These are phyloP conservation scores for Damaliscus lunatus DNA, from an alignment of 2,113 vertebrate genomes.

Conservation along the genomic window DNA sequence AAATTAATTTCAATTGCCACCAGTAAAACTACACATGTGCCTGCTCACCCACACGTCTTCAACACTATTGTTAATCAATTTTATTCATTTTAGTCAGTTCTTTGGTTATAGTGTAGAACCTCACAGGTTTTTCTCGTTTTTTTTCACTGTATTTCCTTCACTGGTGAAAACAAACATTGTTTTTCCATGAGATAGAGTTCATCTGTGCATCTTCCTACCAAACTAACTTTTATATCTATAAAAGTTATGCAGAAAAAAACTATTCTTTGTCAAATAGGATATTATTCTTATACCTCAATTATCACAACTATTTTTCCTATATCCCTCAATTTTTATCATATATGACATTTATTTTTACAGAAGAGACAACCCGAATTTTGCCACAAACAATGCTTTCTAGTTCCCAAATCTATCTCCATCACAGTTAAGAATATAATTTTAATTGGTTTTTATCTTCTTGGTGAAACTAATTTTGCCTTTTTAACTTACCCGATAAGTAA, in stretches of 20 bases:
- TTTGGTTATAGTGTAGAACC: background rate
- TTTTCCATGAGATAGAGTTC: background rate
- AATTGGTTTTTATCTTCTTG: background rate
- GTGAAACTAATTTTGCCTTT: background rate
- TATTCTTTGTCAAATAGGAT: background rate
- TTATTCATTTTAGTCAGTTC: background rate
- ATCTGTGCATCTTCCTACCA: background rate
- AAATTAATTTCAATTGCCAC: background rate
- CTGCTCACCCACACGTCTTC: background rate
- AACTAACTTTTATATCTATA: background rate
- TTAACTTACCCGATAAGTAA: background rate
- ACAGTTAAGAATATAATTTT: background rate
- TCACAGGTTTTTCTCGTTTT: background rate
- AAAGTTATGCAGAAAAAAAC: background rate
- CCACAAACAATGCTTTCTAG: background rate
- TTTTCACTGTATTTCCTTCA: background rate
- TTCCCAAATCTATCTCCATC: background rate
- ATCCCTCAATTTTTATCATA: background rate
- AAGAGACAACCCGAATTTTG: background rate
- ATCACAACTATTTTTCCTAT: background rate
- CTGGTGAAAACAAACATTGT: constrained; percentile 10
- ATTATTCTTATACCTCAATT: background rate
- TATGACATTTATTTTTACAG: background rate
- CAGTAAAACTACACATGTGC: background rate
- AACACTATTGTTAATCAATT: background rate